Evolutionary conservation across 64 coral and sea anemone genomes (phyloP).

Genomic region (Dendronephthya gigantea): DNA sequence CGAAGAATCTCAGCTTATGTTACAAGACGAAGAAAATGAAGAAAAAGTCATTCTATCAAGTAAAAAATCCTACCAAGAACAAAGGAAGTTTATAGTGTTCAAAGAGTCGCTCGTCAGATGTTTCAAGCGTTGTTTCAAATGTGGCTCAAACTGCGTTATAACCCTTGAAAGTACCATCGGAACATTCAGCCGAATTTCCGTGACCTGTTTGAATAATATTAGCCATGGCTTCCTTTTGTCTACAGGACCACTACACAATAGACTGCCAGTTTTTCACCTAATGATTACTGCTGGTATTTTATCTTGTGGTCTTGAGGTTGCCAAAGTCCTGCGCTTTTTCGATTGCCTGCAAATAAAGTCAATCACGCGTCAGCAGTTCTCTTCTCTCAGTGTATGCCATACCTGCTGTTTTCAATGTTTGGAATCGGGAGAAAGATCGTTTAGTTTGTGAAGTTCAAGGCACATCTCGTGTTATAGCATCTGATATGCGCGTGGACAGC

Average conservation of each 20-base stretch:
- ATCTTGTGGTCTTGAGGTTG: not conserved
- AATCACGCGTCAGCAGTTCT: not conserved
- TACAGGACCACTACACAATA: not conserved
- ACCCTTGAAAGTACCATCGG: not conserved
- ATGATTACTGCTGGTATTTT: not conserved
- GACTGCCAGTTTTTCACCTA: not conserved
- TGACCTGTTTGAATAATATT: not conserved
- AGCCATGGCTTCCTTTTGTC: not conserved
- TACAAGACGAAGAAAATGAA: not conserved
- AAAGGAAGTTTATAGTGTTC: not conserved
- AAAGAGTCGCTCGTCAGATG: not conserved
- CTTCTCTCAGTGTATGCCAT: not conserved
- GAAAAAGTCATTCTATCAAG: not conserved
- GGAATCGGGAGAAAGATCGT: not conserved
- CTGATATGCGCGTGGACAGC: conserved; percentile 17
- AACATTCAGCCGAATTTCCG: not conserved
- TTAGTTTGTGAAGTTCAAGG: not conserved
- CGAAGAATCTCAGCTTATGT: not conserved
- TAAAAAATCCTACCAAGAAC: not conserved
- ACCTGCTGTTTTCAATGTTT: conserved; percentile 13
- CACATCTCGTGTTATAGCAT: not conserved
- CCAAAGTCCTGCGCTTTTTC: not conserved
- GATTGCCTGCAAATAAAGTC: not conserved
- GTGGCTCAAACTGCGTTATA: not conserved
- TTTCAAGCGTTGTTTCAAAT: conserved; percentile 6